Base-by-base conservation (phyloP, 2,797 vertebrate genomes). In the Liasis olivaceus region DNA sequence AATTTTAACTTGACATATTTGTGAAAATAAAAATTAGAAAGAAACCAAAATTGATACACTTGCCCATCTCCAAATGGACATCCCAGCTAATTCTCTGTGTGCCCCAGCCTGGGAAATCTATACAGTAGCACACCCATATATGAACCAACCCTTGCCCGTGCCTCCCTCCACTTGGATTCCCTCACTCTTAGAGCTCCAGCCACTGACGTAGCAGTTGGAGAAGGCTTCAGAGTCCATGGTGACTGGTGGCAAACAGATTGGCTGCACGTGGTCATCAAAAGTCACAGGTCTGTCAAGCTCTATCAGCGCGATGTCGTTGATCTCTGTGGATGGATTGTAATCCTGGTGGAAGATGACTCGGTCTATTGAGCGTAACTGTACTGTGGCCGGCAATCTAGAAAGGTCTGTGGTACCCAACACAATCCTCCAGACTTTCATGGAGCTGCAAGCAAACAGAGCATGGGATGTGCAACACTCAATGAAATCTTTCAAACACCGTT, bases 171-270 rank as follows among this genome's bases (percentile, higher is more conserved):
- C 31, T 12, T 31, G 0, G 63, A 58, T 6, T 24, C 69, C 17
- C 91, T 92, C 91, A 92, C 91, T 51, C 15, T 81, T 92, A 51
- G 86, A 86, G 36, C 92, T 90, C 93, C 93, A 94, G 66, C 92
- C 93, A 5, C 93, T 89, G 91, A 92, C 85, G 77, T 89, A 92
- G 88, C 92, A 94, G 22, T 66, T 85, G 20, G 31, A 63, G 87
- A 93, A 91, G 51, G 2, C 15, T 36, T 31, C 36, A 26, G 85
- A 62, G 36, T 86, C 24, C 88, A 85, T 88, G 26, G 2, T 77
- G 11, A 56, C 1, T 0, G 3, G 66, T 6, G 94, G 92, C 62
- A 94, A 36, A 51, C 94, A 94, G 69, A 89, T 91, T 0, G 94
- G 92, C 72, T 94, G 92, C 22, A 88, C 85, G 26, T 90, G 89